Evolutionary conservation across 1,140 invertebrate genomes (phyloP).

Genomic region (Drosophila equinoxialis): DNA sequence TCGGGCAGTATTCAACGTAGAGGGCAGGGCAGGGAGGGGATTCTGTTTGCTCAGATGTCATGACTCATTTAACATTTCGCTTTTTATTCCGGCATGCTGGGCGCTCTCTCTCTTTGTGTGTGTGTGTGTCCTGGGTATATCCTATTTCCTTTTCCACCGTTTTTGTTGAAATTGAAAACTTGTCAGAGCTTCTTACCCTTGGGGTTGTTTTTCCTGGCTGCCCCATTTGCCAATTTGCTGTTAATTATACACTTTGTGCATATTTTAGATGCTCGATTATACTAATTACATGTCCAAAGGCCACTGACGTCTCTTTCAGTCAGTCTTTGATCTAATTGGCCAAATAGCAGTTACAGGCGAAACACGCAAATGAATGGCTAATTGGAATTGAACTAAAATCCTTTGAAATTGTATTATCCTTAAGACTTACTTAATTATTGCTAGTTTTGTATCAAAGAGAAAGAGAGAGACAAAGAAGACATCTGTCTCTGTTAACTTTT

Average conservation of each 20-base stretch:
- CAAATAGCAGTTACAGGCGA: neutral
- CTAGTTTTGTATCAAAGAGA: neutral
- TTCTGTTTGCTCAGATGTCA: conserved; percentile 26
- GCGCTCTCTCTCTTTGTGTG: neutral
- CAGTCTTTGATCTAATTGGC: neutral
- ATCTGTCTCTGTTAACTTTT: neutral
- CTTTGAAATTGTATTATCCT: neutral
- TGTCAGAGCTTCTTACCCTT: conserved; percentile 8
- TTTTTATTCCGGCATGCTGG: conserved; percentile 4
- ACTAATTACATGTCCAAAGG: conserved; percentile 53
- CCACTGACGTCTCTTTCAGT: neutral
- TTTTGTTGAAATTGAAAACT: conserved; percentile 33
- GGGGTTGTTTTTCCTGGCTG: conserved; percentile 12
- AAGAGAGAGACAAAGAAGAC: neutral
- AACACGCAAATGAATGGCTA: conserved; percentile 3
- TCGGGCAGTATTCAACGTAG: neutral
- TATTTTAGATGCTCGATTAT: conserved; percentile 65
- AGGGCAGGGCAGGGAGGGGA: neutral
- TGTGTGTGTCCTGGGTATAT: conserved; percentile 18
- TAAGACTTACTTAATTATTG: neutral
- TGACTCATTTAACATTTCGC: conserved; percentile 44
- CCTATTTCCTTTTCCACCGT: conserved; percentile 50
- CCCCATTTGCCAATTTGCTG: conserved; percentile 54
- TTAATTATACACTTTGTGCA: conserved; percentile 51
- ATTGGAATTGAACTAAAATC: conserved; percentile 5